A percentile compares a stretch with the other conserved stretches of the same genome.
Conservation (phyloP, 2,888 invertebrate genomes). For the Argynnis bischoffii region DNA sequence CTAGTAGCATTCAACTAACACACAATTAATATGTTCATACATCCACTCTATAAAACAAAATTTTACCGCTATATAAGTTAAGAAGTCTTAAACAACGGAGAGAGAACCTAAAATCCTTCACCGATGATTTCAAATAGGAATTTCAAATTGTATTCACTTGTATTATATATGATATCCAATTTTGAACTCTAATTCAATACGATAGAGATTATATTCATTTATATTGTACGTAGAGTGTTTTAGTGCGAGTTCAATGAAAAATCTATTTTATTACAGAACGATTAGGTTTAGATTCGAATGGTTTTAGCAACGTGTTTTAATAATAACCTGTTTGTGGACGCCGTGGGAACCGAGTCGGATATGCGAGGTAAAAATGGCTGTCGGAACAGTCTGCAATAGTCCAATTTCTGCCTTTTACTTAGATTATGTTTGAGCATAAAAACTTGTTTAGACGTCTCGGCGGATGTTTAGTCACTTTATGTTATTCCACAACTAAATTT, state of each 20-base stretch:
- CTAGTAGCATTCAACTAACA: constrained; percentile 25
- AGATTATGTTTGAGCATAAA: constrained; percentile 55
- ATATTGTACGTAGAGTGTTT: constrained; percentile 26
- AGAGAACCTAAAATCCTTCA: constrained; percentile 80
- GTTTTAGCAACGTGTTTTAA: constrained; percentile 68
- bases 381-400: constrained; percentile 80
- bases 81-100: constrained; percentile 71
- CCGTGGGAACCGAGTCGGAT: constrained; percentile 81
- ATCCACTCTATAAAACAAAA: constrained; percentile 70
- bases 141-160: constrained; percentile 77
- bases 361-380: constrained; percentile 80
- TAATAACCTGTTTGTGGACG: constrained; percentile 80
- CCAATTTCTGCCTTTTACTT: constrained; percentile 81
- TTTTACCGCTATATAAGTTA: constrained; percentile 74
- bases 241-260: constrained; percentile 41
- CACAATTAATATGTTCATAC: constrained; percentile 67
- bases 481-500: constrained; percentile 16
- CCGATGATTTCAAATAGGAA: constrained; percentile 77
- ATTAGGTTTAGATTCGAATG: constrained; percentile 56
- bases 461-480: constrained; percentile 38
- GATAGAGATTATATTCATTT: constrained; percentile 18
- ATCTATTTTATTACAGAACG: constrained; percentile 46
- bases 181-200: constrained; percentile 28
- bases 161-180: constrained; percentile 25
- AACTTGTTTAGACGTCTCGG: constrained; percentile 60